Base-by-base conservation (phyloP, 2,888 invertebrate genomes). In the Netelia fuscicornis region DNA sequence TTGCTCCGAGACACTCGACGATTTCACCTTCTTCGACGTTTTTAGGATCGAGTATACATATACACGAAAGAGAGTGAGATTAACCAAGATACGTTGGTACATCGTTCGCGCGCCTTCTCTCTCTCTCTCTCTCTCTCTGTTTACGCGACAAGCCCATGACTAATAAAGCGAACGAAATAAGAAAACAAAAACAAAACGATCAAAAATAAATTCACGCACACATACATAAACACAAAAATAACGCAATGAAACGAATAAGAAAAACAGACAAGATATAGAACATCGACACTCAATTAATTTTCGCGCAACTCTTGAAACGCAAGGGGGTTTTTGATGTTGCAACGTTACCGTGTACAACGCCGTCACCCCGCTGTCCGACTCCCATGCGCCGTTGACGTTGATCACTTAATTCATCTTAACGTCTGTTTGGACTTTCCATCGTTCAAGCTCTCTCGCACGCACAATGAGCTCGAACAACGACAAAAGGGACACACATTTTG, bases 21-120 rank as follows among this genome's bases (percentile, higher is more conserved):
- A 85, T 83, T 85, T 83, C 81, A 83, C 83, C 85, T 83, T 85
- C 85, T 85, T 80, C 83, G 79, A 70, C 62, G 42, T 81, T 80
- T 77, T 85, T 79, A 79, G 71, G 37, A 37, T 37, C 37, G 37
- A 8, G 37, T 37, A 37, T 37, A 37, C 37, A 37, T 37, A 37
- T 37, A 68, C 67, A 77, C 79, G 65, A 23, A 30, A 62, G 58
- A 64, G 44, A 25, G 10, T 17, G 65, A 37, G 37, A 37, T 37
- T 20, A 37, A 37, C 20, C 60, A 30, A 30, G 17, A 62, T 17
- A 37, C 64, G 13, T 44, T 37, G n/a, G n/a, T 11, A 25, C 25
- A 62, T 58, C 20, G 20, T 17, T 54, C 52, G 20, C 37, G 37
- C 5, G 0, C 37, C 1, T 6, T 37, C 37, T 37, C 37, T 37